These are phyloP conservation scores for Entelurus aequoreus DNA, from an alignment of 2,113 vertebrate genomes.

Conservation along the genomic window DNA sequence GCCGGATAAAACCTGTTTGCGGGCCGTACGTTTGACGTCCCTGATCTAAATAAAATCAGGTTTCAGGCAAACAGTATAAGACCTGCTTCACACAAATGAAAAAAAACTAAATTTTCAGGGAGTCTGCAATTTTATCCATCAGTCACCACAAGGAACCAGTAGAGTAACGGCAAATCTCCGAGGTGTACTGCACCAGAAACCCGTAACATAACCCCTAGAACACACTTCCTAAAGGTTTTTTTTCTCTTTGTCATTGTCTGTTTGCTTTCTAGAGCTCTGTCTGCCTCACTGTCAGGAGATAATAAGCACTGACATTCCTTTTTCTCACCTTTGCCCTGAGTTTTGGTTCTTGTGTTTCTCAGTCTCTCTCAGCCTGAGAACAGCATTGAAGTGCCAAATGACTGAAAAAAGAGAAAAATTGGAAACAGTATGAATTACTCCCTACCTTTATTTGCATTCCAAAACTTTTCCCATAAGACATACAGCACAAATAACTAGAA, in stretches of 20 bases:
- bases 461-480: too few species aligned
- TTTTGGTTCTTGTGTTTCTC: neutral
- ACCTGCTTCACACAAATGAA: too few species aligned
- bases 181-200: neutral
- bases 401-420: neutral
- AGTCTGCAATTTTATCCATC: neutral
- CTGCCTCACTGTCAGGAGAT: neutral
- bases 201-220: neutral
- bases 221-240: neutral
- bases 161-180: neutral
- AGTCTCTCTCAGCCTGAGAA: neutral
- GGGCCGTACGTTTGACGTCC: too few species aligned
- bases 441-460: too few species aligned
- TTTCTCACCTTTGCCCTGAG: neutral
- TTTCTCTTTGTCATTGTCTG: neutral
- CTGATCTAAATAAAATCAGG: too few species aligned
- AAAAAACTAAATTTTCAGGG: too few species aligned
- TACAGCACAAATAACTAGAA: too few species aligned
- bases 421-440: too few species aligned
- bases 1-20: too few species aligned
- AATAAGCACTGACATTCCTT: neutral
- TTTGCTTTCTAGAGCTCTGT: neutral
- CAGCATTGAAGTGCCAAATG: neutral
- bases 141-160: slow-evolving; percentile 13
- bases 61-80: too few species aligned